Percentiles rank a stretch among this genome's conserved stretches.
These are phyloP conservation scores for Toxotes chatareus DNA, from an alignment of 2,113 vertebrate genomes.

Conservation along the genomic window DNA sequence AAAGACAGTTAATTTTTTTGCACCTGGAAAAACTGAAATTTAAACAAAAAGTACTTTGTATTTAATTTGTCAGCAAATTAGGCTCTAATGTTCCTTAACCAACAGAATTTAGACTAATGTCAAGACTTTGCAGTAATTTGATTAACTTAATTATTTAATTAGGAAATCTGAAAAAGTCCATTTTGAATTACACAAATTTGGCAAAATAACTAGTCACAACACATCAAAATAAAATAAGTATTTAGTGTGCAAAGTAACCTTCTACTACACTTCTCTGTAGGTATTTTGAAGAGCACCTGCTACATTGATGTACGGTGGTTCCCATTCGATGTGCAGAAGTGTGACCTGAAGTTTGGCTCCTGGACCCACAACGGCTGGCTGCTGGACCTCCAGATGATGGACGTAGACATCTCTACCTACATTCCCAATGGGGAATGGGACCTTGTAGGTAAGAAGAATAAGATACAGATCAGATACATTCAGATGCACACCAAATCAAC, in stretches of 20 bases:
- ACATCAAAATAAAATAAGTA: not conserved
- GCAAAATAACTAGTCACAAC: not conserved
- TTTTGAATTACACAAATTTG: not conserved
- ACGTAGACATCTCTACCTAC: constrained; percentile 91
- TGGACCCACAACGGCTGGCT: constrained; percentile 94
- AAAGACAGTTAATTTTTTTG: too few species aligned
- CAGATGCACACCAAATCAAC: not conserved
- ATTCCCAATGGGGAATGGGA: constrained; percentile 95
- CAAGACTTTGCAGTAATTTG: not conserved
- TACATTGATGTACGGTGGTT: constrained; percentile 95
- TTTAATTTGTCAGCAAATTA: too few species aligned
- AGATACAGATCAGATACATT: not conserved
- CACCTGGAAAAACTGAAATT: too few species aligned
- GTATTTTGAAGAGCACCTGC: constrained; percentile 89
- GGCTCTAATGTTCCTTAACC: not conserved
- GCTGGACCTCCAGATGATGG: constrained; percentile 92
- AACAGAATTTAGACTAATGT: not conserved
- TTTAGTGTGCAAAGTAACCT: not conserved
- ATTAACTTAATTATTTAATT: not conserved
- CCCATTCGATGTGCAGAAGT: constrained; percentile 94
- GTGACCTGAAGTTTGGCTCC: constrained; percentile 93
- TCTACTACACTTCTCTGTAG: constrained; percentile 48
- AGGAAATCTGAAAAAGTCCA: not conserved
- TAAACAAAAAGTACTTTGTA: too few species aligned
- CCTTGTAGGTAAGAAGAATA: constrained; percentile 89